A percentile compares a stretch with the other conserved stretches of the same genome.
phyloP scores from a whole-genome alignment of 1,140 invertebrate genomes.

The Idris sp. region DNA sequence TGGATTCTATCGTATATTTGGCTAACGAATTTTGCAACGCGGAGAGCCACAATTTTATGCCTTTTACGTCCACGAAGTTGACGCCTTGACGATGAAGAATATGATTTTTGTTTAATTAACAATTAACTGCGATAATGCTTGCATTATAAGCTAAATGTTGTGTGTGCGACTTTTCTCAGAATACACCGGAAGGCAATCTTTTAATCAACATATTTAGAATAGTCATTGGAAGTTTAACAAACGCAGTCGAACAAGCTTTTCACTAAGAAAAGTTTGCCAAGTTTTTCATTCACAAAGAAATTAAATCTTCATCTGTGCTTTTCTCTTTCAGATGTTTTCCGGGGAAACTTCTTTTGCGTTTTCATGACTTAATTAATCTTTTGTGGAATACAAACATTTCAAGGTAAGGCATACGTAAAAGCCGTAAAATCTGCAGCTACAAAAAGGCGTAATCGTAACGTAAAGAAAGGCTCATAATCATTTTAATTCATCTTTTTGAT shows the following conservation, averaged over 20 bases:
- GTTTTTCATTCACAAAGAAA: conserved; percentile 49
- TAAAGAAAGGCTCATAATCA: conserved; percentile 63
- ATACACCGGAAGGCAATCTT: conserved; percentile 11
- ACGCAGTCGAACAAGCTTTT: conserved; percentile 42
- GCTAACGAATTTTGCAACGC: conserved; percentile 25
- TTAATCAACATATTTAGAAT: conserved; percentile 40
- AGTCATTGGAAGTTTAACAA: conserved; percentile 41
- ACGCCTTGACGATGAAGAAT: no score
- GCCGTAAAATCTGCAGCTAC: conserved; percentile 24
- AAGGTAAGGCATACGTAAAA: conserved; percentile 42
- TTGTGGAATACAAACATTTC: conserved; percentile 46
- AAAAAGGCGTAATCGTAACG: conserved; percentile 40
- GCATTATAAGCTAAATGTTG: no score
- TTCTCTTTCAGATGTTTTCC: conserved; percentile 47
- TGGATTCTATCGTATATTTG: conserved; percentile 44
- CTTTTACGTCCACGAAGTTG: no score
- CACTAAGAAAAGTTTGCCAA: conserved; percentile 40
- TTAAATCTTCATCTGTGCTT: conserved; percentile 45
- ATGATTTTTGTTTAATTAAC: no score
- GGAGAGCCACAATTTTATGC: conserved; percentile 12
- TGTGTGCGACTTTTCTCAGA: conserved; percentile 6
- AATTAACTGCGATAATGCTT: no score
- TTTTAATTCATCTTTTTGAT: conserved; percentile 64
- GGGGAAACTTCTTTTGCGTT: conserved; percentile 31
- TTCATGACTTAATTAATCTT: conserved; percentile 57